These are phyloP conservation scores for Prunella fulvescens DNA, from an alignment of 2,113 vertebrate species.

Conservation along the genomic window DNA sequence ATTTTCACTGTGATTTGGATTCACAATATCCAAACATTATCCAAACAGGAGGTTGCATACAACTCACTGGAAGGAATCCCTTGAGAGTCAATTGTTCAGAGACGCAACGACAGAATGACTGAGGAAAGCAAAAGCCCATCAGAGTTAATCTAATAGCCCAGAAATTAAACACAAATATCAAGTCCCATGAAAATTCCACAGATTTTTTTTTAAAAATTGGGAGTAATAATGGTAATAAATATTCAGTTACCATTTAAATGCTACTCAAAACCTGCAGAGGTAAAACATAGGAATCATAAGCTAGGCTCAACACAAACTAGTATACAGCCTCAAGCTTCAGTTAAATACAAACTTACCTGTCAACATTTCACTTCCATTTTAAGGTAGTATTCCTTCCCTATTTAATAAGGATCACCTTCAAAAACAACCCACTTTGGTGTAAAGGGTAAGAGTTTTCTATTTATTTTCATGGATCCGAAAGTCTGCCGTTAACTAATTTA, in stretches of 20 bases:
- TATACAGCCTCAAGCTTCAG: not conserved
- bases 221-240: not conserved
- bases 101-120: accelerated
- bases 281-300: not conserved
- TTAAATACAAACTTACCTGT: not conserved
- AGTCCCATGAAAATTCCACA: not conserved
- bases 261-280: not conserved
- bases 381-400: not conserved
- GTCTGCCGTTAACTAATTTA: not conserved
- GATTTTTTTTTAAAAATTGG: not conserved
- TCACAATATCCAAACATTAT: not conserved
- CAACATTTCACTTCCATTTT: not conserved
- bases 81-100: not conserved
- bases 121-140: not conserved
- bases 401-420: not conserved
- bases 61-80: not conserved
- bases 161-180: not conserved
- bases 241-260: not conserved
- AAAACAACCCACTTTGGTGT: not conserved
- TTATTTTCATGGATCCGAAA: not conserved
- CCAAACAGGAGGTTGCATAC: not conserved
- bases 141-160: not conserved
- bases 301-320: not conserved
- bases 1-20: not conserved
- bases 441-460: not conserved